Percentiles rank a stretch among this genome's conserved stretches.
phyloP scores from a whole-genome alignment of 37 sponge, comb jelly and placozoan species.

The Cladorhizidae sp. region DNA sequence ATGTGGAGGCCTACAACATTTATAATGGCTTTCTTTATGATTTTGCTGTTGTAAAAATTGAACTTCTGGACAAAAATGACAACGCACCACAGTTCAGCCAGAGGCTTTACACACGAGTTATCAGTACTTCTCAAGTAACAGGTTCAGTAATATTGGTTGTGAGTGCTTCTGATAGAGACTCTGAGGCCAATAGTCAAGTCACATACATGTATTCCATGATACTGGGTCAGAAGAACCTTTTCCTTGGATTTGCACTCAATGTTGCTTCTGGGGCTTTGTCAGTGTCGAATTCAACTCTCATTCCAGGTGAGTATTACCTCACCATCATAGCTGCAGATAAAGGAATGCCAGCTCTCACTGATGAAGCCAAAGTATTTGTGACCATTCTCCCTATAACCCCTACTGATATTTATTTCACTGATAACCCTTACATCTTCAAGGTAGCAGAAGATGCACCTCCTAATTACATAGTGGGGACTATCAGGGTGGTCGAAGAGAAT shows the following conservation, averaged over 20 bases:
- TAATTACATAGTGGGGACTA: constrained; percentile 7
- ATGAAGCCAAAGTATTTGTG: constrained; percentile 13
- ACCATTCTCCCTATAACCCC: constrained; percentile 22
- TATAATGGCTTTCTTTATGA: constrained; percentile 18
- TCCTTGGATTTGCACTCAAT: constrained; percentile 19
- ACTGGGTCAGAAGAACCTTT: not conserved
- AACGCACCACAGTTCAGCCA: constrained; percentile 27
- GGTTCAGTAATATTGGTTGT: constrained; percentile 13
- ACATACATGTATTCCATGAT: constrained; percentile 17
- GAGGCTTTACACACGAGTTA: constrained; percentile 25
- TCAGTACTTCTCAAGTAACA: constrained; percentile 5
- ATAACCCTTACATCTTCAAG: constrained; percentile 5
- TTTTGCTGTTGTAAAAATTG: constrained; percentile 19
- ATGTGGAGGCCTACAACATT: constrained; percentile 30
- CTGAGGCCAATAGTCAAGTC: not conserved
- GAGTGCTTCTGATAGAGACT: constrained; percentile 34
- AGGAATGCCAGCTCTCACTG: constrained; percentile 19
- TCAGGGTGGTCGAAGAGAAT: not conserved
- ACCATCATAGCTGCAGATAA: constrained; percentile 33
- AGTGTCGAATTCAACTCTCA: not conserved
- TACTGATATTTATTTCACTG: constrained; percentile 12
- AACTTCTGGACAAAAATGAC: constrained; percentile 39
- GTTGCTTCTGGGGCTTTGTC: constrained; percentile 12
- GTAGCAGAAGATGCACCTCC: constrained; percentile 23
- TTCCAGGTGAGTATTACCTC: constrained; percentile 37